Base-by-base conservation (phyloP, 2,113 vertebrate genomes). In the Laticauda colubrina region DNA sequence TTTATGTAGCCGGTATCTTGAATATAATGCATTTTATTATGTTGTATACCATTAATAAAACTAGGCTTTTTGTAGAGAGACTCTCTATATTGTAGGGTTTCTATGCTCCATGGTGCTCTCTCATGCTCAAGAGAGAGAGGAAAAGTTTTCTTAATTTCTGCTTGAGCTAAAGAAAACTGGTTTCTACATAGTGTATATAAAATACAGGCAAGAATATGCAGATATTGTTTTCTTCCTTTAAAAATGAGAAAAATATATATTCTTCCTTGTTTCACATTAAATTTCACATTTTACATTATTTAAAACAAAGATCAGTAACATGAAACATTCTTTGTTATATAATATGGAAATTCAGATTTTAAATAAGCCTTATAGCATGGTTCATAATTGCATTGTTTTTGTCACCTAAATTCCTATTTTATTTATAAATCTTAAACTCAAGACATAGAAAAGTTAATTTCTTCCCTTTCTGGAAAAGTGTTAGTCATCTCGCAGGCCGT, bases 401-500 rank as follows among this genome's bases (percentile, higher is more conserved):
- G 1, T 69, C 39, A 59, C 1, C 0, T 89, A 45, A 89, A 2
- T 51, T 69, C 48, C 3, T 93, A 3, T 92, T 61, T 34, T 89
- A 61, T 89, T 93, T 0, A 75, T 91, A 18, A 91, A n/a, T 48
- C 48, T 48, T 48, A 48, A 48, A 48, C 48, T 39, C 24, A 91
- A 26, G 53, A 93, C 0, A 51, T 61, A 3, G 20, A 89, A 11
- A n/a, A 87, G 81, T 2, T 7, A n/a, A 61, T 23, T 18, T 1
- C 20, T 24, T 85, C 15, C 45, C 53, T 55, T 26, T 51, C 53
- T 93, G 20, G 57, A 53, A 53, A 97, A 99, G 99, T 2, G 99
- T 99, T 51, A 98, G 98, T 1, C 96, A 99, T 94, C 95, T 99
- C 39, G 99, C 99, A 43, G 99, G 99, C 45, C 95, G 90, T 94